Evolutionary conservation across 2,888 invertebrate species (phyloP).

Genomic region (Iselma pallidipennis): DNA sequence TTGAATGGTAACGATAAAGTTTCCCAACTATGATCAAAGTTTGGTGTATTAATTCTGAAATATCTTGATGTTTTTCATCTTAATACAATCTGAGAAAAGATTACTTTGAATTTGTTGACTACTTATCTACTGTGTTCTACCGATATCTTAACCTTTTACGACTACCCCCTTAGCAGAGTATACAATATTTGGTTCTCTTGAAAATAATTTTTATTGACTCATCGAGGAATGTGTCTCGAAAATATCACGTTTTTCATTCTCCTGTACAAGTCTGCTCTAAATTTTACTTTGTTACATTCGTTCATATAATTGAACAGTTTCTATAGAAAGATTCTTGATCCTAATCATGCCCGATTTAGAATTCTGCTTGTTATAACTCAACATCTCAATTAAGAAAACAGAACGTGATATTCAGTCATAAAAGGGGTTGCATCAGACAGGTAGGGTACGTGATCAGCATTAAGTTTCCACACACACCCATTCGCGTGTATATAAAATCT

Average conservation of each 20-base stretch:
- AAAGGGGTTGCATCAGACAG: slow-evolving; percentile 24
- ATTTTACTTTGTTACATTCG: slow-evolving; percentile 8
- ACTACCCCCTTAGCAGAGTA: no score
- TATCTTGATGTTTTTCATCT: slow-evolving; percentile 22
- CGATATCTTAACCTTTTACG: not conserved
- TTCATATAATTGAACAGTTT: slow-evolving; percentile 29
- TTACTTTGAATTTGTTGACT: not conserved
- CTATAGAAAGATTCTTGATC: slow-evolving; percentile 27
- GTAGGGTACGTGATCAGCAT: slow-evolving; percentile 22
- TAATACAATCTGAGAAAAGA: slow-evolving; percentile 22
- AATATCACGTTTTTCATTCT: slow-evolving; percentile 14
- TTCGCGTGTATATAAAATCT: slow-evolving; percentile 7
- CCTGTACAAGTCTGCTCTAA: not conserved
- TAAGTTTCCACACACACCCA: not conserved
- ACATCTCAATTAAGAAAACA: slow-evolving; percentile 33
- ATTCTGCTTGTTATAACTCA: slow-evolving; percentile 30
- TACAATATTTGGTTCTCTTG: no score
- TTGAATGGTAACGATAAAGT: slow-evolving; percentile 23
- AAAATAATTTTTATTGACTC: not conserved
- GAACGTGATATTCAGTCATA: slow-evolving; percentile 30
- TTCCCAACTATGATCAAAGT: slow-evolving; percentile 23
- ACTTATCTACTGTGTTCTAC: not conserved
- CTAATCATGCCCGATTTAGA: slow-evolving; percentile 27
- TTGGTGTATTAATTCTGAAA: slow-evolving; percentile 26
- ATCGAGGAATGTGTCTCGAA: slow-evolving; percentile 5